These are phyloP conservation scores for Papilio machaon DNA, from an alignment of 1,140 invertebrate genomes.

Conservation along the genomic window DNA sequence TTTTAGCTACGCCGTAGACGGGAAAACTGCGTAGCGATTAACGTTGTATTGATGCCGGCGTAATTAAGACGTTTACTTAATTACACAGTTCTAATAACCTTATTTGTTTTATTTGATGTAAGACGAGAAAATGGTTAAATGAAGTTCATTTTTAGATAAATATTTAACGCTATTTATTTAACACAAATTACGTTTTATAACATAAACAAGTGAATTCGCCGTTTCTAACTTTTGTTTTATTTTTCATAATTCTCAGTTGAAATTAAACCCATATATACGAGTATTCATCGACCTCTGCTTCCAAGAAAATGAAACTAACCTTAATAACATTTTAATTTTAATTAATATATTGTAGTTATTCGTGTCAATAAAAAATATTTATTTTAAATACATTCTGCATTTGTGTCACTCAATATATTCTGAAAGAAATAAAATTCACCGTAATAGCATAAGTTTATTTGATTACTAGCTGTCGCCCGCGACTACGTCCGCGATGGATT, in stretches of 20 bases:
- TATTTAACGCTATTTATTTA: background rate
- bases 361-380: background rate
- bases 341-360: no score
- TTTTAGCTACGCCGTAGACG: conserved; percentile 9
- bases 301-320: background rate
- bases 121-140: background rate
- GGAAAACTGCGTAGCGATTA: conserved; percentile 22
- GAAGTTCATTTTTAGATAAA: background rate
- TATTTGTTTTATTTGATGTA: conserved; percentile 11
- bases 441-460: no score
- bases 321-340: no score
- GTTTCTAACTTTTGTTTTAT: background rate
- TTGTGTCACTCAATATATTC: background rate
- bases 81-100: conserved; percentile 15
- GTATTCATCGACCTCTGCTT: background rate
- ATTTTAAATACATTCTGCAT: background rate
- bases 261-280: no score
- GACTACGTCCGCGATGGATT: no score
- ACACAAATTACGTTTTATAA: background rate
- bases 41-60: conserved; percentile 8
- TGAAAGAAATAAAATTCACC: background rate
- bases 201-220: background rate
- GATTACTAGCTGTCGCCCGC: no score
- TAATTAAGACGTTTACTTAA: conserved; percentile 30
- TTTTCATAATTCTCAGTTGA: background rate